Conservation (phyloP, 2,888 invertebrate species). For the Ochropacha duplaris region DNA sequence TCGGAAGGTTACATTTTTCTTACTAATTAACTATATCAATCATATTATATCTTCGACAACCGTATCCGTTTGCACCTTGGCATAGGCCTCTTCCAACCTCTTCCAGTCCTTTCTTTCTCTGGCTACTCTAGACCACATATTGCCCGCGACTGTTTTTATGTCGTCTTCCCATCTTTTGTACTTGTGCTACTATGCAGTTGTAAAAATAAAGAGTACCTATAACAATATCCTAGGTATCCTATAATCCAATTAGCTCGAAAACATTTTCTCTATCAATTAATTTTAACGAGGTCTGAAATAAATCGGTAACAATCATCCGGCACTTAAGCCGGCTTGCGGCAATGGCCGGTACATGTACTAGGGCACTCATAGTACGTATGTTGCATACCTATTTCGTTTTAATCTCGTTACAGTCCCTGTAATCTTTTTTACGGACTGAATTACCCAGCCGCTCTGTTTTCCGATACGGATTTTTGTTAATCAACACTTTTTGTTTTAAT, state of each 20-base stretch:
- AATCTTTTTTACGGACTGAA: constrained; percentile 1
- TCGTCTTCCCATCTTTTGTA: too few relatives aligned
- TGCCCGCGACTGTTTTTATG: too few relatives aligned
- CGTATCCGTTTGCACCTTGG: too few relatives aligned
- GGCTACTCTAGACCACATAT: too few relatives aligned
- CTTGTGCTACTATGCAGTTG: too few relatives aligned
- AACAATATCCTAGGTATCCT: background rate
- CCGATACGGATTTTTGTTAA: constrained; percentile 1
- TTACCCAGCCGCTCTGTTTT: background rate
- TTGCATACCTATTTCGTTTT: background rate
- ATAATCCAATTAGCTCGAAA: background rate
- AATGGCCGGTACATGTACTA: background rate
- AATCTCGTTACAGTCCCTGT: background rate
- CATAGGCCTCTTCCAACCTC: too few relatives aligned
- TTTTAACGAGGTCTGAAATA: background rate
- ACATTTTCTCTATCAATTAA: background rate
- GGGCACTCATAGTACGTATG: background rate
- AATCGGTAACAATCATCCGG: background rate
- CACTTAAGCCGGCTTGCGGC: background rate
- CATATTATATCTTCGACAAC: too few relatives aligned
- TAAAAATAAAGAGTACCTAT: background rate
- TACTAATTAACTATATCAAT: too few relatives aligned
- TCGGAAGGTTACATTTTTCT: too few relatives aligned
- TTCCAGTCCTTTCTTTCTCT: too few relatives aligned
- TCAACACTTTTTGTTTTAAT: background rate